Percentiles rank a stretch among this genome's conserved stretches.
Evolutionary conservation across 2,888 invertebrate species (phyloP).

Genomic region (Pammene aurita): DNA sequence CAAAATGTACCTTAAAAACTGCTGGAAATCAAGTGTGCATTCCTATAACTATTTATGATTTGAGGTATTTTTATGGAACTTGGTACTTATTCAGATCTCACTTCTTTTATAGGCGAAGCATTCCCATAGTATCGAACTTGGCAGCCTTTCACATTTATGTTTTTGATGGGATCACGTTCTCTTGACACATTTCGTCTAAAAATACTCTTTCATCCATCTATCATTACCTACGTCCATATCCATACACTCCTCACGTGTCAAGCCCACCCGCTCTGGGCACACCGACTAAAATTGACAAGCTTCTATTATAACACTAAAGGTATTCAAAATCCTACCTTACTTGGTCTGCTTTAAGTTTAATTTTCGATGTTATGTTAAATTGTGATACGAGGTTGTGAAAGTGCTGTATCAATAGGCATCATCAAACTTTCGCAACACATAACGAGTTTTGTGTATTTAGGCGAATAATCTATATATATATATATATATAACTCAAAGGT

Average conservation of each 20-base stretch:
- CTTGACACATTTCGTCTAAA: background rate
- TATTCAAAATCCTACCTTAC: background rate
- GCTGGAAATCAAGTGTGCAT: no score
- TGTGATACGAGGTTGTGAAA: background rate
- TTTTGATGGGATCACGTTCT: no score
- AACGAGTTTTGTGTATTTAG: constrained; percentile 24
- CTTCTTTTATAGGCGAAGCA: no score
- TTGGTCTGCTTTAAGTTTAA: background rate
- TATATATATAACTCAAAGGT: no score
- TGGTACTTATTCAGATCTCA: no score
- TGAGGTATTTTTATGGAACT: no score
- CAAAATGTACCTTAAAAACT: no score
- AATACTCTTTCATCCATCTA: constrained; percentile 18
- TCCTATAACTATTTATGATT: no score
- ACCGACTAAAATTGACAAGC: background rate
- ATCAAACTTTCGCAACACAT: constrained; percentile 4
- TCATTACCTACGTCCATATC: constrained; percentile 18
- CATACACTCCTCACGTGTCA: constrained; percentile 18
- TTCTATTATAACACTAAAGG: background rate
- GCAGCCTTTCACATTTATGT: no score
- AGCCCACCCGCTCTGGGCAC: background rate
- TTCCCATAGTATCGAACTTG: no score
- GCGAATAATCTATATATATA: constrained; percentile 6
- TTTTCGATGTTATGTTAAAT: background rate
- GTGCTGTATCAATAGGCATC: background rate